phyloP scores from a whole-genome alignment of 2,888 invertebrate species.

The Diachrysia chrysitis region DNA sequence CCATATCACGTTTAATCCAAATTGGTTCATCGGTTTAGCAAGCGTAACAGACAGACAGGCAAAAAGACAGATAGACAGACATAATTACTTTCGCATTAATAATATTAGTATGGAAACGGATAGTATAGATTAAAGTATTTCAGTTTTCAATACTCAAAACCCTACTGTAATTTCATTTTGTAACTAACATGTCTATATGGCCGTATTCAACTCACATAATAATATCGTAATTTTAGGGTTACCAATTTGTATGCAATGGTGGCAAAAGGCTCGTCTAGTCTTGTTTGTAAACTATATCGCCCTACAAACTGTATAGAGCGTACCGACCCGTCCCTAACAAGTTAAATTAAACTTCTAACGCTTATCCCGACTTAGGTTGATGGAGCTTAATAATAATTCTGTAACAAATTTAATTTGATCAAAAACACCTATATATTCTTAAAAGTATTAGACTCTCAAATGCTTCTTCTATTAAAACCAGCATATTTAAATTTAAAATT shows the following conservation, averaged over 20 bases:
- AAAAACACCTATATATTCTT: not conserved
- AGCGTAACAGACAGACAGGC: no score
- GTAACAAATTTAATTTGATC: conserved; percentile 71
- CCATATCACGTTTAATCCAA: no score
- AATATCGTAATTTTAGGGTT: conserved; percentile 68
- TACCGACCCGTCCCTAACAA: conserved; percentile 74
- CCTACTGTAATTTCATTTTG: conserved; percentile 22
- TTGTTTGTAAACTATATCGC: conserved; percentile 75
- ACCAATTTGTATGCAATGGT: conserved; percentile 79
- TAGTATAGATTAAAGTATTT: conserved; percentile 2
- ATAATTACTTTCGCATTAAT: no score
- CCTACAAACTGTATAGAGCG: conserved; percentile 45
- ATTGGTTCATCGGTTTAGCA: no score
- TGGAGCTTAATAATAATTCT: conserved; percentile 74
- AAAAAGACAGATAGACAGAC: no score
- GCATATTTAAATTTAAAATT: conserved; percentile 5
- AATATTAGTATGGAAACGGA: no score
- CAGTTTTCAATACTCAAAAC: not conserved
- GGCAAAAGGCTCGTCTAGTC: conserved; percentile 62
- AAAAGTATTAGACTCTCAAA: not conserved
- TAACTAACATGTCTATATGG: conserved; percentile 38
- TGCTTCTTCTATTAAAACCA: not conserved
- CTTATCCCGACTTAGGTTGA: conserved; percentile 76
- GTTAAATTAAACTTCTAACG: conserved; percentile 85
- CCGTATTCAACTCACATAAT: conserved; percentile 69